Base-by-base conservation (phyloP, 2,888 invertebrate species). In the Chaetogeoica ovagalla region DNA sequence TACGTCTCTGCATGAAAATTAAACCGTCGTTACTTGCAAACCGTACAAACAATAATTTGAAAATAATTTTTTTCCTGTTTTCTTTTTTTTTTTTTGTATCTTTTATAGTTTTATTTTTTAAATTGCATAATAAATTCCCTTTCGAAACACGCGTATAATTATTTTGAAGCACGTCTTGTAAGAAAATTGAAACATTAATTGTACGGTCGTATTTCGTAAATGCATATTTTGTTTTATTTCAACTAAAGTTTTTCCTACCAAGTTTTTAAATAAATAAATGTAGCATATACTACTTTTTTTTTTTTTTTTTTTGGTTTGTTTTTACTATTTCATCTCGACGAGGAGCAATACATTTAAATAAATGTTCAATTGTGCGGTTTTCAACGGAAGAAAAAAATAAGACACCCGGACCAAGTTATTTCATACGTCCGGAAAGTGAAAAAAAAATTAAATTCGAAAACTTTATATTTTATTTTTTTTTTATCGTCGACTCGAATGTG, bases 271-370 rank as follows among this genome's bases (percentile, higher is more conserved):
- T 69, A 70, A 77, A 77, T 77, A 69, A 70, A 77, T 77, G 70
- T 77, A 52, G 37, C 37, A n/a, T 70, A 55, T 39, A 39, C 52
- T 19, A 57, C 60, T 77, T 70, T 69, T 77, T 77, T 37, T 30
- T n/a, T n/a, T n/a, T n/a, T n/a, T n/a, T n/a, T n/a, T n/a, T n/a
- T n/a, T n/a, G n/a, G 60, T 77, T 77, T 62, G 69, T 70, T 77
- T 76, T 66, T 62, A 37, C 57, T 59, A 59, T 77, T 77, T 77
- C 77, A 62, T 77, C 21, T 77, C 59, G 52, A 11, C 62, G 69
- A 70, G 69, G 69, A 77, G 69, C 62, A 70, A 70, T 77, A 77
- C 77, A 77, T 77, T 77, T 77, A 62, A 77, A 77, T 77, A 77
- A 77, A 77, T 70, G 77, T 77, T 77, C 77, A 77, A 77, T 70